Percentiles rank a stretch among this genome's conserved stretches.
These are phyloP conservation scores for Zaprionus africanus DNA, from an alignment of 1,140 invertebrate genomes.

Conservation along the genomic window DNA sequence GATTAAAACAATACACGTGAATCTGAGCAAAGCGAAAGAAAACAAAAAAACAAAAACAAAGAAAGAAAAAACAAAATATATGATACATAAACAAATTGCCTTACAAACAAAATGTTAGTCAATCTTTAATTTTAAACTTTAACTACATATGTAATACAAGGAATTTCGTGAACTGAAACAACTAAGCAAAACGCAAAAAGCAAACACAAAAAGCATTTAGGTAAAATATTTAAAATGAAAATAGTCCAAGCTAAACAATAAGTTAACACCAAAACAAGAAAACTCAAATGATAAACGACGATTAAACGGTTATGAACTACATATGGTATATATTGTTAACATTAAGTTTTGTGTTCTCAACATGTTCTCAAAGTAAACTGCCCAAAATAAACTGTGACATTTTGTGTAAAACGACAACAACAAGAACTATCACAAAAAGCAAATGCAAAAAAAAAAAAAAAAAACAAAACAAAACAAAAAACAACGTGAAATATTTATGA, in stretches of 20 bases:
- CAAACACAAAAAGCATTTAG: constrained; percentile 46
- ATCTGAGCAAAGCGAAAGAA: constrained; percentile 58
- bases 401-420: constrained; percentile 34
- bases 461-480: neutral
- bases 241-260: constrained; percentile 50
- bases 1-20: constrained; percentile 74
- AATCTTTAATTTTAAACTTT: constrained; percentile 77
- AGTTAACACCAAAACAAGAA: constrained; percentile 24
- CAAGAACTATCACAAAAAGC: constrained; percentile 5
- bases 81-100: constrained; percentile 72
- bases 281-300: neutral
- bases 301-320: constrained; percentile 17
- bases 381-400: constrained; percentile 52
- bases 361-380: constrained; percentile 39
- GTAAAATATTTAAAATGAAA: constrained; percentile 42
- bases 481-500: constrained; percentile 38
- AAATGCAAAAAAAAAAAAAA: neutral
- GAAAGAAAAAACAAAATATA: constrained; percentile 18
- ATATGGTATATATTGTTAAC: constrained; percentile 25
- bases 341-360: constrained; percentile 39
- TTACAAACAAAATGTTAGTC: constrained; percentile 82
- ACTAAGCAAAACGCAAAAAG: constrained; percentile 42
- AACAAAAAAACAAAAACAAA: constrained; percentile 22
- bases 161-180: constrained; percentile 57
- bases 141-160: constrained; percentile 43